Evolutionary conservation across 1,140 invertebrate genomes (phyloP), one percentile per base, ranked within the genome.

Genomic region (Apocrypta bakeri): DNA sequence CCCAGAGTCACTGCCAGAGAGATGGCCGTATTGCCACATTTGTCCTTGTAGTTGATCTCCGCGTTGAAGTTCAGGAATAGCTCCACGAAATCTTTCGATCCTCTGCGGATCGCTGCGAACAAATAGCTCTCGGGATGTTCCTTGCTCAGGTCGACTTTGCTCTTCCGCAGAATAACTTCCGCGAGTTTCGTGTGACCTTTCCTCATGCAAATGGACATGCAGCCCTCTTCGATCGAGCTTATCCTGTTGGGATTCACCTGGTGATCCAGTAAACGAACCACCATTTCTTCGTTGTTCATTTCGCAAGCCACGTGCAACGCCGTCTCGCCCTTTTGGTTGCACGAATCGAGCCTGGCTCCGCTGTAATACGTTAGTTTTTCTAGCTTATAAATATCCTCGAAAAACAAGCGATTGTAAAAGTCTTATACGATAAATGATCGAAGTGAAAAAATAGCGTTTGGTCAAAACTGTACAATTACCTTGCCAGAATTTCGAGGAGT

Each of bases 221-320:
- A 71, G 42, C 33, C 3, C 1, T 17, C 48, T 0, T 42, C 69
- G 8, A 2, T 27, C 8, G 48, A 27, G 25, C 74, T 71, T 1
- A 0, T 2, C 0, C 4, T 1, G 21, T 37, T 37, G 3, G 69
- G 48, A 29, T 81, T 24, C 0, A 71, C 71, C 0, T 56, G n/a
- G 7, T 12, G 4, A 2, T 17, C 0, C 1, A 81, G 14, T 0
- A 81, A 37, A 0, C 27, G 6, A 0, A 7, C 12, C 17, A 66
- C 31, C 21, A 66, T 42, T 0, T 64, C 4, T 17, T 21, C 1
- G 12, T n/a, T 74, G 24, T 21, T 33, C 7, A 1, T 21, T 12
- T 24, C 25, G 12, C 69, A 81, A 14, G 79, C 79, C 0, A 74
- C 0, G 24, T 81, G 79, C 2, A 81, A 61, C 1, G 71, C 31